Percentiles rank a stretch among this genome's conserved stretches.
Conservation (phyloP, 2,113 vertebrate species). For the Gasterosteus aculeatus region DNA sequence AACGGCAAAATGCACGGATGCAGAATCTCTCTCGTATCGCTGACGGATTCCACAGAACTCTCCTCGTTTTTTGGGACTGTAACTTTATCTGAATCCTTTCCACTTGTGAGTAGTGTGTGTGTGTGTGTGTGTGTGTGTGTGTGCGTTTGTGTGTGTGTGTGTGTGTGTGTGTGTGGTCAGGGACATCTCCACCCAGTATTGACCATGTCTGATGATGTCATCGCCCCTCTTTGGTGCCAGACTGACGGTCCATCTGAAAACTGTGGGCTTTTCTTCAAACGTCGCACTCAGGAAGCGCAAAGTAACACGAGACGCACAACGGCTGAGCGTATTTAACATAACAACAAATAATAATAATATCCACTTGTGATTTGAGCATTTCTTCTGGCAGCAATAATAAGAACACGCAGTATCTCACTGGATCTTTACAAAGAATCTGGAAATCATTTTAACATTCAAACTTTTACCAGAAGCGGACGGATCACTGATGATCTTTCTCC, state of each 20-base stretch:
- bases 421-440: neutral
- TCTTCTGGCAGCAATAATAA: neutral
- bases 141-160: constrained; percentile 5
- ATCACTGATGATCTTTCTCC: neutral
- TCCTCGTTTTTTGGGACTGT: neutral
- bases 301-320: neutral
- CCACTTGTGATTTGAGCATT: neutral
- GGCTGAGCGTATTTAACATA: too few species aligned
- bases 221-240: constrained; percentile 51
- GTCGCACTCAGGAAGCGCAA: neutral
- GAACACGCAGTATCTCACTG: too few species aligned
- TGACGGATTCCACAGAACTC: neutral
- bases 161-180: neutral
- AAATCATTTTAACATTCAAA: neutral
- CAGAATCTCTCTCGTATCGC: too few species aligned
- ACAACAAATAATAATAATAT: neutral
- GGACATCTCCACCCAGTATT: constrained; percentile 44
- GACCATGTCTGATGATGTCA: constrained; percentile 70
- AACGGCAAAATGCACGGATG: too few species aligned
- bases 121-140: constrained; percentile 13
- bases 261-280: neutral
- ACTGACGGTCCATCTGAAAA: constrained; percentile 47
- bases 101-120: constrained; percentile 44
- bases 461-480: neutral
- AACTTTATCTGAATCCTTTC: constrained; percentile 36